Evolutionary conservation across 2,113 vertebrate species (phyloP), one percentile per base, ranked within the genome.

Genomic region (Coptodon bakossiorum): DNA sequence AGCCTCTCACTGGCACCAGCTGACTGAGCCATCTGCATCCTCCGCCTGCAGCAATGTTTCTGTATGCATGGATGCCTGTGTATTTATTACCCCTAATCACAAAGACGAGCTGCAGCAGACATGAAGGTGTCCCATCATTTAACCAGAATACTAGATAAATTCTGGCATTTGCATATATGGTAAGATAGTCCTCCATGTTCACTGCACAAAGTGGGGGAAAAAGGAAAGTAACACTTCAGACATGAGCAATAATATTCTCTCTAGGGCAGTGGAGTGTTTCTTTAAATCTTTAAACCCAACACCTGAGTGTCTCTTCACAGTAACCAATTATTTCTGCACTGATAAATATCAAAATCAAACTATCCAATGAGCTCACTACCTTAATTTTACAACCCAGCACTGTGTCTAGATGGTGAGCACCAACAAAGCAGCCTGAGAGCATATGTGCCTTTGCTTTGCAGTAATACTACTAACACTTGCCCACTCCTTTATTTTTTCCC

Each of bases 31-130:
- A 66, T 84, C 80, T 80, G 86, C 22, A 50, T 53, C 11, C 19
- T 0, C 6, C 1, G 27, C 90, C 92, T 27, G 82, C 90, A 89
- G 90, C 86, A 6, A n/a, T n/a, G 52, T 38, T 81, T n/a, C 40
- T 19, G 17, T 31, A 45, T 9, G 81, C 86, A 56, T 68, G 31
- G 86, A 5, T 2, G 82, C 13, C 88, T 61, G 79, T 50, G 38
- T 90, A 63, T 83, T 85, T 81, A 89, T 87, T n/a, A 83, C 59
- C 27, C 10, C 34, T 24, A 88, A 50, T 54, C 68, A 82, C 82
- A 76, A 56, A 78, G 80, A 89, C 11, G 48, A 8, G 53, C 45
- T 53, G 34, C 68, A 56, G 43, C 78, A 84, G 57, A 80, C 48
- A 80, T 9, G 17, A 80, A 45, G 48, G 31, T 63, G 59, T 80